Base-by-base conservation (phyloP, 2,113 vertebrate genomes). In the Aplodontia rufa region DNA sequence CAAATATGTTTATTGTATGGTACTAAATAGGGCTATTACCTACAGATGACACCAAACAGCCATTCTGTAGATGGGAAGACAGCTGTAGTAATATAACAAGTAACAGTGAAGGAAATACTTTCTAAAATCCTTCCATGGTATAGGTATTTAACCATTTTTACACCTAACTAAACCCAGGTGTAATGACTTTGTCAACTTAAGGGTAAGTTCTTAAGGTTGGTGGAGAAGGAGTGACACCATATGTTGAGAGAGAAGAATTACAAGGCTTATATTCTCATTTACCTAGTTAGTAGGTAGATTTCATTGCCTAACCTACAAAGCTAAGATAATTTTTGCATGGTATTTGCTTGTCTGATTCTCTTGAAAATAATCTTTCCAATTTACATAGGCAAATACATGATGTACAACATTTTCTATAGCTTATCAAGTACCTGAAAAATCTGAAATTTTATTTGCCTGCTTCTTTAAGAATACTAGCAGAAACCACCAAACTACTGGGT, bases 181-280 rank as follows among this genome's bases (percentile, higher is more conserved):
- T 74, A 47, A 16, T 79, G 68, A 47, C 22, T 62, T 66, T 66
- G 62, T 1, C 22, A 88, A 58, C 26, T 62, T 10, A 62, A 80
- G 32, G 24, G 20, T 42, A 30, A 22, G 37, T 75, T 13, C 6
- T 35, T 37, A 37, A 66, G 3, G 42, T 47, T 76, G 45, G 69
- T 66, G 35, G 93, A 66, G 86, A 69, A 95, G 76, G 60, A 92
- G 96, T 91, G 96, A 94, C 93, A 97, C 96, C 93, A 60, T 83
- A 66, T 95, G 95, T 79, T 91, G 32, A 87, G 42, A 96, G 20
- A 76, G 49, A 58, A 96, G 96, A 94, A 96, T 95, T 97, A 74
- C 84, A 95, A 89, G 79, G 37, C 51, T 90, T 87, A 88, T 87
- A 55, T 71, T 91, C 47, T 95, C 76, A 62, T 51, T 55, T 72